These are phyloP conservation scores for Festucalex cinctus DNA, from an alignment of 2,113 vertebrate genomes.

Conservation along the genomic window DNA sequence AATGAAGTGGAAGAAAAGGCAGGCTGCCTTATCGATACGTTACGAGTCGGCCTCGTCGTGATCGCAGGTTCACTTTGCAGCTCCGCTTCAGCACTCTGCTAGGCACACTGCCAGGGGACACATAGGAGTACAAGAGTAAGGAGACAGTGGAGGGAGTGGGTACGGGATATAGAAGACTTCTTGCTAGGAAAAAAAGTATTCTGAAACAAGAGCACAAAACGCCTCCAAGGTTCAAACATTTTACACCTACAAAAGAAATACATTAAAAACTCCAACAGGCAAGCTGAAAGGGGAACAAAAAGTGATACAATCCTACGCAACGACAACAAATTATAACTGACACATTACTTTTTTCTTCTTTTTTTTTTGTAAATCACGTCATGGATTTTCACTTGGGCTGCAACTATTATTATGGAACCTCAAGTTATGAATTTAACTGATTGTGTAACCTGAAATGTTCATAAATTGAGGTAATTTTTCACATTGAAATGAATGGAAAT, in stretches of 20 bases:
- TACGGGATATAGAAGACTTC: background rate
- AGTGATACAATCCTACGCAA: background rate
- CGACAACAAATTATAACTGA: background rate
- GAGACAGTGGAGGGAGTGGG: background rate
- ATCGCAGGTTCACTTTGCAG: slow-evolving; percentile 62
- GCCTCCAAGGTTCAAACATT: background rate
- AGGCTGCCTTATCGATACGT: slow-evolving; percentile 24
- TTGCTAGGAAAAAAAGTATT: background rate
- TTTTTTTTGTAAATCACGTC: background rate
- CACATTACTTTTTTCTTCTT: background rate
- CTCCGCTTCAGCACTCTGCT: slow-evolving; percentile 35
- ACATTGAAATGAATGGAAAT: too few relatives aligned
- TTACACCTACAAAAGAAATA: slow-evolving; percentile 1
- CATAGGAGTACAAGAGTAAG: slow-evolving; percentile 13
- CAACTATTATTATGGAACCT: too few relatives aligned
- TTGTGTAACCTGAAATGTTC: too few relatives aligned
- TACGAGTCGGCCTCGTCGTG: slow-evolving; percentile 62
- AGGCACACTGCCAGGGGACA: slow-evolving; percentile 31
- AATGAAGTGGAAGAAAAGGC: background rate
- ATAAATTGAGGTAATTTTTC: too few relatives aligned
- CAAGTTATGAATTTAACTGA: too few relatives aligned
- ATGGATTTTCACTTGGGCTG: background rate
- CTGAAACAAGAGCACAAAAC: background rate
- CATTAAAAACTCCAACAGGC: background rate
- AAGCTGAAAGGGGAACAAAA: background rate